Conservation (phyloP, 1,140 invertebrate genomes). For the Drosophila erecta region DNA sequence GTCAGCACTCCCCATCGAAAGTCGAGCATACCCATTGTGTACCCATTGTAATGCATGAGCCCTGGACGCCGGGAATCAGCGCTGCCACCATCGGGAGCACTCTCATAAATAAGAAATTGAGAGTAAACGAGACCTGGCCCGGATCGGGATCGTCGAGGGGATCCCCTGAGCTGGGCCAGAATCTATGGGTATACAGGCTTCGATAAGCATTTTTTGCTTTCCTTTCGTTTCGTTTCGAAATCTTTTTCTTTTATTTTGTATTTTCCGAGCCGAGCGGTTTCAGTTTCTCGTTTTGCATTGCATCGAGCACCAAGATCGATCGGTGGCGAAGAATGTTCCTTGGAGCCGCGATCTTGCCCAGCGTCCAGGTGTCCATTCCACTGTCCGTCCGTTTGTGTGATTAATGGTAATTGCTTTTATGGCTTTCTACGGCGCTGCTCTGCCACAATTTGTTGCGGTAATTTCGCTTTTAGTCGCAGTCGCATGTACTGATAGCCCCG, state of each 20-base stretch:
- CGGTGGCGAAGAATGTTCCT: constrained; percentile 29
- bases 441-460: constrained; percentile 45
- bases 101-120: constrained; percentile 51
- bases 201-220: constrained; percentile 20
- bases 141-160: background rate
- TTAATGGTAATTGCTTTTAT: constrained; percentile 66
- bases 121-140: constrained; percentile 23
- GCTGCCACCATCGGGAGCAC: constrained; percentile 13
- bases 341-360: constrained; percentile 1
- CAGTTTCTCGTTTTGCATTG: constrained; percentile 34
- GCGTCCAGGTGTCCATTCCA: background rate
- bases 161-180: constrained; percentile 4
- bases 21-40: constrained; percentile 4
- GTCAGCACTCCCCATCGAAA: background rate
- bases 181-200: constrained; percentile 14
- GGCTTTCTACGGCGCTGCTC: constrained; percentile 29
- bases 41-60: constrained; percentile 4
- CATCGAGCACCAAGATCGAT: constrained; percentile 24
- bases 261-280: constrained; percentile 10
- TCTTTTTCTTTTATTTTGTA: background rate
- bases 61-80: background rate
- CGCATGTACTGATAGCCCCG: constrained; percentile 1
- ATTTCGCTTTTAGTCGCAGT: constrained; percentile 38
- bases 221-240: constrained; percentile 1
- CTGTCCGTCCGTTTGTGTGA: constrained; percentile 43